Evolutionary conservation across 2,888 invertebrate species (phyloP).

Genomic region (Hirtodrosophila trivittata): DNA sequence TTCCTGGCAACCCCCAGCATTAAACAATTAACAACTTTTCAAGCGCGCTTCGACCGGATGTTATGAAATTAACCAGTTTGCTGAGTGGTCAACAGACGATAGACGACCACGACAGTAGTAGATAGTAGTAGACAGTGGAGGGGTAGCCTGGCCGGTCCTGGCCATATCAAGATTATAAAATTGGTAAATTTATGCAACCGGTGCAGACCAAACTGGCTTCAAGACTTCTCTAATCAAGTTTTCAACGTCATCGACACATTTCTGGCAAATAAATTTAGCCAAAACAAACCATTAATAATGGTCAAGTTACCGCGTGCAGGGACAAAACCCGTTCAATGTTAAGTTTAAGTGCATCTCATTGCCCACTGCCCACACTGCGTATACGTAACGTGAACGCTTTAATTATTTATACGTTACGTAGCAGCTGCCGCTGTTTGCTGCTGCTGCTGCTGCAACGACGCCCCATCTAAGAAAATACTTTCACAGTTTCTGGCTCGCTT

Average conservation of each 20-base stretch:
- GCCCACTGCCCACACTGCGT: conserved; percentile 54
- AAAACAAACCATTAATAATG: conserved; percentile 29
- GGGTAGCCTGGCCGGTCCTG: conserved; percentile 33
- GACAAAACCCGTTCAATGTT: conserved; percentile 67
- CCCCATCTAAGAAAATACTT: conserved; percentile 47
- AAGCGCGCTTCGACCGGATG: conserved; percentile 78
- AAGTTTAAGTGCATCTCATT: conserved; percentile 70
- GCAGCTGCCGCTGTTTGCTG: not conserved
- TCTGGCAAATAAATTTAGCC: conserved; percentile 47
- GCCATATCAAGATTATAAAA: conserved; percentile 74
- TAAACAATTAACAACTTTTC: conserved; percentile 77
- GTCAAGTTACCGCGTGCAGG: conserved; percentile 48
- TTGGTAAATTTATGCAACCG: conserved; percentile 77
- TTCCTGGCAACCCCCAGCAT: conserved; percentile 50
- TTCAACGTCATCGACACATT: conserved; percentile 64
- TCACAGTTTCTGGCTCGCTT: conserved; percentile 49
- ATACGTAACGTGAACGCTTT: conserved; percentile 54
- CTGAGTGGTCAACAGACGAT: conserved; percentile 12
- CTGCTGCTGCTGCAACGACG: conserved; percentile 5
- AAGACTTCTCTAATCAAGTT: conserved; percentile 64
- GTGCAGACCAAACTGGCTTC: conserved; percentile 37
- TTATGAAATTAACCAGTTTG: conserved; percentile 77
- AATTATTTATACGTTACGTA: conserved; percentile 34
- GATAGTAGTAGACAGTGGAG: not conserved
- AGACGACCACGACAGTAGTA: not conserved